A percentile compares a stretch with the other conserved stretches of the same genome.
Evolutionary conservation across 2,888 invertebrate genomes (phyloP).

Genomic region (Coleophora deauratella): DNA sequence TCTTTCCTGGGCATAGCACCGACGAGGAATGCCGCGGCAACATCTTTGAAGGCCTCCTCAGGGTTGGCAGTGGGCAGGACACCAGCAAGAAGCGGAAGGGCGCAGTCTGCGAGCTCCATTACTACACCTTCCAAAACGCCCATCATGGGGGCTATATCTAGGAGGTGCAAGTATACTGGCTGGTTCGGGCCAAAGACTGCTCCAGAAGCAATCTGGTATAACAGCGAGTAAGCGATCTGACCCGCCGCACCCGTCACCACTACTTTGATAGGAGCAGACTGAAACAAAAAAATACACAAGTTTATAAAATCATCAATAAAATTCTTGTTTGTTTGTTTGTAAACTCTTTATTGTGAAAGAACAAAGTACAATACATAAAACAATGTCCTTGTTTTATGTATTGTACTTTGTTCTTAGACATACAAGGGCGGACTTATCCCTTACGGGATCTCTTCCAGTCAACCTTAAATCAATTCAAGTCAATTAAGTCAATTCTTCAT

Average conservation of each 20-base stretch:
- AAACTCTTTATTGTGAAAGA: too few species aligned
- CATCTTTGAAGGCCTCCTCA: slow-evolving; percentile 94
- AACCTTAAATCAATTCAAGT: slow-evolving; percentile 14
- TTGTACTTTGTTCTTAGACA: too few species aligned
- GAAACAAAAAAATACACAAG: slow-evolving; percentile 37
- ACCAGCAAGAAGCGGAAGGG: slow-evolving; percentile 88
- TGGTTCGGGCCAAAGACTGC: slow-evolving; percentile 95
- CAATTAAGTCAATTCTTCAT: slow-evolving; percentile 14
- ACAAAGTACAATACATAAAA: too few species aligned
- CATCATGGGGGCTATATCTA: slow-evolving; percentile 98
- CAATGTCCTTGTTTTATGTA: too few species aligned
- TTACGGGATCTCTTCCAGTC: too few species aligned
- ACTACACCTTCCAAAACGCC: slow-evolving; percentile 97
- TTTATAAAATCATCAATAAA: slow-evolving; percentile 6
- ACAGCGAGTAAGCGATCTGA: slow-evolving; percentile 97
- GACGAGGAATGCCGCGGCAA: slow-evolving; percentile 96
- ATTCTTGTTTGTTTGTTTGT: too few species aligned
- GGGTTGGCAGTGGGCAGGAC: slow-evolving; percentile 92
- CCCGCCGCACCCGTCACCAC: slow-evolving; percentile 99
- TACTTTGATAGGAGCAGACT: slow-evolving; percentile 91
- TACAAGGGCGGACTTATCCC: too few species aligned
- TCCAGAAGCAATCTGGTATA: slow-evolving; percentile 96
- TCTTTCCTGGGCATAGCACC: slow-evolving; percentile 97
- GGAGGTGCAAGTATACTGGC: slow-evolving; percentile 88
- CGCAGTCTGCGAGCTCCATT: slow-evolving; percentile 97